Evolutionary conservation across 2,797 vertebrate species (phyloP).

Genomic region (Sphenodon punctatus): DNA sequence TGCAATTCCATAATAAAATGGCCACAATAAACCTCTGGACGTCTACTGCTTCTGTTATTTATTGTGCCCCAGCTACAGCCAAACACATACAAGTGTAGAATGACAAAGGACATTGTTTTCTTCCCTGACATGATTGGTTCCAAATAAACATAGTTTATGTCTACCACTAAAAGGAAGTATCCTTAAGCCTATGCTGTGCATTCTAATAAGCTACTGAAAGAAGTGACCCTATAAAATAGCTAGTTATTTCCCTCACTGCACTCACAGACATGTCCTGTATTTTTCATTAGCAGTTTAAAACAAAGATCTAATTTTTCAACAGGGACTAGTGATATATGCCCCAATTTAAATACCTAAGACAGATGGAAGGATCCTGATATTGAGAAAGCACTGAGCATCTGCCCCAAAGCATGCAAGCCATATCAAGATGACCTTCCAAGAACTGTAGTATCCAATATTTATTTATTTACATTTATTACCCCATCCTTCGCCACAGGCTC

Average conservation of each 20-base stretch:
- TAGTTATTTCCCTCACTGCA: neutral
- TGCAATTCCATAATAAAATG: neutral
- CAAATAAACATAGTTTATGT: neutral
- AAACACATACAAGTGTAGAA: neutral
- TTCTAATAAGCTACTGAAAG: slow-evolving; percentile 2
- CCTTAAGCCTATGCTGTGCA: neutral
- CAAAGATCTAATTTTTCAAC: neutral
- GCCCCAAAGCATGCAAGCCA: neutral
- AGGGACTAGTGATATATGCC: too few species aligned
- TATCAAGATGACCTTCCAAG: neutral
- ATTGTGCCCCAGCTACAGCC: neutral
- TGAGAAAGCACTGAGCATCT: neutral
- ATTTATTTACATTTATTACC: too few species aligned
- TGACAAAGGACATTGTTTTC: neutral
- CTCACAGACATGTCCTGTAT: neutral
- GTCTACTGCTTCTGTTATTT: neutral
- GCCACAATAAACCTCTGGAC: slow-evolving; percentile 11
- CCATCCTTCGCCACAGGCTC: too few species aligned
- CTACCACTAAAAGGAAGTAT: neutral
- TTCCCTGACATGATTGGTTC: neutral
- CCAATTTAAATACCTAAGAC: too few species aligned
- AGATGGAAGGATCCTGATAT: too few species aligned
- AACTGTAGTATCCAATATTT: too few species aligned
- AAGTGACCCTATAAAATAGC: neutral
- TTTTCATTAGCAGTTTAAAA: neutral